These are phyloP conservation scores for Acrobasis consociella DNA, from an alignment of 2,888 invertebrate species.

Conservation along the genomic window DNA sequence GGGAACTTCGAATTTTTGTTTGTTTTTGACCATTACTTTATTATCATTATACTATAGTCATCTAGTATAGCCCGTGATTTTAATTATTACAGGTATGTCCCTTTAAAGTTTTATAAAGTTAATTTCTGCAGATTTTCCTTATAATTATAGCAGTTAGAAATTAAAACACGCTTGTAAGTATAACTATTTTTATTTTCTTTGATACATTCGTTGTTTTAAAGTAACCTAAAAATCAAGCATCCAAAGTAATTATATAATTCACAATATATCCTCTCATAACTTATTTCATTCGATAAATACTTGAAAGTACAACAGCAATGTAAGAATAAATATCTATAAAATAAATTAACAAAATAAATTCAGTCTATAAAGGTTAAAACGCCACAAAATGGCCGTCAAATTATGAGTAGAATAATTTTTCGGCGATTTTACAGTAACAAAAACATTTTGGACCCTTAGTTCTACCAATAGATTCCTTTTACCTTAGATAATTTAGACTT, in stretches of 20 bases:
- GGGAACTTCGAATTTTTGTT: too few relatives aligned
- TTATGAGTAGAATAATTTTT: conserved; percentile 47
- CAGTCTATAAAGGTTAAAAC: conserved; percentile 59
- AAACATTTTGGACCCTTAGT: conserved; percentile 39
- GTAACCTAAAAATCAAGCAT: conserved; percentile 39
- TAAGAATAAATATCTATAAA: conserved; percentile 58
- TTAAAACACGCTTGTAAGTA: not conserved
- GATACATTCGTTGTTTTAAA: conserved; percentile 51
- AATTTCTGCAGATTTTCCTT: too few relatives aligned
- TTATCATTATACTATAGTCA: too few relatives aligned
- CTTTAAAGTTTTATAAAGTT: too few relatives aligned
- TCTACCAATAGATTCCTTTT: conserved; percentile 38
- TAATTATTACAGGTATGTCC: too few relatives aligned
- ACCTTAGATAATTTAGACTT: conserved; percentile 23
- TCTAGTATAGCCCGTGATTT: too few relatives aligned
- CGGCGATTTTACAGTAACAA: conserved; percentile 65
- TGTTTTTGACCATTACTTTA: too few relatives aligned
- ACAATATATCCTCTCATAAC: conserved; percentile 32
- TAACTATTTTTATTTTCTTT: conserved; percentile 46
- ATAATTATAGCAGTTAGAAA: not conserved
- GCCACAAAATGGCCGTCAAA: conserved; percentile 70
- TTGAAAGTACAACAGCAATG: conserved; percentile 31
- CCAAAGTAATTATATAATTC: conserved; percentile 31
- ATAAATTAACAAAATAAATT: conserved; percentile 68
- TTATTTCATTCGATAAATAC: conserved; percentile 38